phyloP scores from a whole-genome alignment of 2,797 vertebrate species.

The Natrix natrix region DNA sequence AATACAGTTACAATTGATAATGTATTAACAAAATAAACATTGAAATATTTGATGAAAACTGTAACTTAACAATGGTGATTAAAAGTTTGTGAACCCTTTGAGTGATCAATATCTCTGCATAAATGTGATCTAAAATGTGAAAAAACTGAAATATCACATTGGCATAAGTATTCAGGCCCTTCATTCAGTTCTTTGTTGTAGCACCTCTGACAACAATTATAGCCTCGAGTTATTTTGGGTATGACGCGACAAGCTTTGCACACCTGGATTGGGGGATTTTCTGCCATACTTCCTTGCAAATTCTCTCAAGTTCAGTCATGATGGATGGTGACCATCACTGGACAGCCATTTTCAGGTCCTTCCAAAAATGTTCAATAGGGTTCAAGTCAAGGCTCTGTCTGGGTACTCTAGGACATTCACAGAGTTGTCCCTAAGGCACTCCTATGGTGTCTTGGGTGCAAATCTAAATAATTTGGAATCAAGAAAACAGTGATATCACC shows the following conservation, averaged over 20 bases:
- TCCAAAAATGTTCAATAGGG: background rate
- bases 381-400: background rate
- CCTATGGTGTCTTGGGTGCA: background rate
- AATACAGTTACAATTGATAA: conserved; percentile 34
- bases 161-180: background rate
- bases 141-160: background rate
- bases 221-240: background rate
- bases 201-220: background rate
- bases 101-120: background rate
- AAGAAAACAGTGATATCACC: background rate
- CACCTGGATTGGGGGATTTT: background rate
- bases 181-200: background rate
- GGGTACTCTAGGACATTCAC: background rate
- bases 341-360: background rate
- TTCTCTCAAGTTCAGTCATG: background rate
- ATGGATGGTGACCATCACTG: background rate
- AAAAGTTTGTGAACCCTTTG: background rate
- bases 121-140: background rate
- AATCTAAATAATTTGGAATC: background rate
- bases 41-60: conserved; percentile 41
- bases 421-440: background rate
- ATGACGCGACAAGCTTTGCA: background rate
- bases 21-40: conserved; percentile 41
- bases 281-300: background rate
- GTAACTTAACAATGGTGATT: background rate